Evolutionary conservation across 1,140 invertebrate species (phyloP).

Genomic region (Drosophila mayri): DNA sequence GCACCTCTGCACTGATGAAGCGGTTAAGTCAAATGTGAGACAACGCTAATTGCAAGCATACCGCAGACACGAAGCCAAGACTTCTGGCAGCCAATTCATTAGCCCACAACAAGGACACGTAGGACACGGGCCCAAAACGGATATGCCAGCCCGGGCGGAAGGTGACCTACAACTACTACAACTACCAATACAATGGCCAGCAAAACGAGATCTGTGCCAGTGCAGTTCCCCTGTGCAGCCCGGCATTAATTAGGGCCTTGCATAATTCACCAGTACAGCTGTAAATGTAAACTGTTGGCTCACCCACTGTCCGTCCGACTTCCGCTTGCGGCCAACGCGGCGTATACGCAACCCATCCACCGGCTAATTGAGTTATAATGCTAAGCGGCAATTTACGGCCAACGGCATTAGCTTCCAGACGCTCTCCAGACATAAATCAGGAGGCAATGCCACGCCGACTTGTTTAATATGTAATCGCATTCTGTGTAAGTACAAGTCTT

Average conservation of each 20-base stretch:
- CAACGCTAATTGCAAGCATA: slow-evolving; percentile 37
- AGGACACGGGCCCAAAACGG: slow-evolving; percentile 28
- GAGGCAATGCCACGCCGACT: slow-evolving; percentile 1
- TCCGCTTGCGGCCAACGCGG: slow-evolving; percentile 25
- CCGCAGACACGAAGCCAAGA: slow-evolving; percentile 49
- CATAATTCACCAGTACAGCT: slow-evolving; percentile 65
- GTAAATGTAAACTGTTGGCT: slow-evolving; percentile 43
- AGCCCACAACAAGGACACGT: slow-evolving; percentile 31
- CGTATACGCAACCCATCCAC: slow-evolving; percentile 56
- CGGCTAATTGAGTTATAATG: slow-evolving; percentile 76
- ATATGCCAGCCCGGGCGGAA: slow-evolving; percentile 6
- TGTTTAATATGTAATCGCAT: slow-evolving; percentile 26
- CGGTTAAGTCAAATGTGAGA: slow-evolving; percentile 37
- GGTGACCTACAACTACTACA: slow-evolving; percentile 12
- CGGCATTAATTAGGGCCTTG: slow-evolving; percentile 66
- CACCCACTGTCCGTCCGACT: slow-evolving; percentile 16
- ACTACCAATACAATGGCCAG: slow-evolving; percentile 6
- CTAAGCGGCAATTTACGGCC: slow-evolving; percentile 70
- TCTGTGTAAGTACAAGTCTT: slow-evolving; percentile 32
- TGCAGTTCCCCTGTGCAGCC: slow-evolving; percentile 4
- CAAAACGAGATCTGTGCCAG: neutral
- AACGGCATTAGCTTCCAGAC: slow-evolving; percentile 25
- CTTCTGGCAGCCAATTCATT: slow-evolving; percentile 61
- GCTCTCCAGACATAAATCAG: slow-evolving; percentile 42
- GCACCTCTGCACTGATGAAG: slow-evolving; percentile 25